phyloP scores from a whole-genome alignment of 1,140 invertebrate genomes.

The Scylla paramamosain region DNA sequence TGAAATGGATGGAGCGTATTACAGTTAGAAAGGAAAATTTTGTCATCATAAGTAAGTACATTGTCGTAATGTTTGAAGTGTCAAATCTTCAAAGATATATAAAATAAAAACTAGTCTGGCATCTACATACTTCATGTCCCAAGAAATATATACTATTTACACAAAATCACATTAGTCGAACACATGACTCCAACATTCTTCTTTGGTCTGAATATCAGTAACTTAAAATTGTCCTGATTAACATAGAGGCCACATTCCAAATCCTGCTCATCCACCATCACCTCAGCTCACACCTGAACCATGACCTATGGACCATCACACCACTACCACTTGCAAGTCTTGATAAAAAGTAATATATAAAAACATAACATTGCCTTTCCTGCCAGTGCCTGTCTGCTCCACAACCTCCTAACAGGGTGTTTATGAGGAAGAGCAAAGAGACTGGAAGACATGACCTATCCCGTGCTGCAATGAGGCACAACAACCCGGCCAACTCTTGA shows the following conservation, averaged over 20 bases:
- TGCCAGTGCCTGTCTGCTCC: slow-evolving; percentile 7
- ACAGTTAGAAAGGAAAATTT: neutral
- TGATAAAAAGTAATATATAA: neutral
- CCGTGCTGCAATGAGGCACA: neutral
- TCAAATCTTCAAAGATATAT: neutral
- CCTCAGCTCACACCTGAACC: neutral
- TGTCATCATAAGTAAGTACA: neutral
- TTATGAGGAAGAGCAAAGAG: slow-evolving; percentile 12
- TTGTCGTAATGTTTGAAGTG: neutral
- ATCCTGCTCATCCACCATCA: neutral
- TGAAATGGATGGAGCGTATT: slow-evolving; percentile 2
- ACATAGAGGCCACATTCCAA: neutral
- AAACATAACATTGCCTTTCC: neutral
- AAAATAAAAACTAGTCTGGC: slow-evolving; percentile 14
- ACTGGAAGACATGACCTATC: slow-evolving; percentile 6
- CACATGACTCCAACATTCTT: neutral
- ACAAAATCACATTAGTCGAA: neutral
- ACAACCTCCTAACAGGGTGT: neutral
- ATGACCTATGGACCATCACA: too few species aligned
- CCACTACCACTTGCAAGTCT: neutral
- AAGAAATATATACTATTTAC: neutral
- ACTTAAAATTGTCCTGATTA: neutral
- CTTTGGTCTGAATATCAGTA: neutral
- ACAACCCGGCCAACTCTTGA: neutral
- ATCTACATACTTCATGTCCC: neutral